phyloP scores from a whole-genome alignment of 2,888 invertebrate genomes.

The Pteria penguin region DNA sequence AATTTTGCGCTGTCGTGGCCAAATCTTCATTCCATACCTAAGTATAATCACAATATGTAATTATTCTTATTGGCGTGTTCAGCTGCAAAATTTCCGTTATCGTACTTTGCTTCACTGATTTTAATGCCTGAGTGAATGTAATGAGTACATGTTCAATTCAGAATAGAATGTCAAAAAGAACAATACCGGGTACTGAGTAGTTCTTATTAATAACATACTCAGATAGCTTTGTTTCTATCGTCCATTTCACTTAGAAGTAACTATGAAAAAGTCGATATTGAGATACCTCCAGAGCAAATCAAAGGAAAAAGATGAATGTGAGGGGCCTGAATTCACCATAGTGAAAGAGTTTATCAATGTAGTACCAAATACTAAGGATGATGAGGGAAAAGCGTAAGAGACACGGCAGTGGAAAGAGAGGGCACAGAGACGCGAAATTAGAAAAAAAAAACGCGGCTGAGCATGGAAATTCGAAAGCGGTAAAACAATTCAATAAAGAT shows the following conservation, averaged over 20 bases:
- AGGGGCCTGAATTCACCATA: not conserved
- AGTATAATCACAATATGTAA: no score
- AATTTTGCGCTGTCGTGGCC: not conserved
- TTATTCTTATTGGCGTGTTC: no score
- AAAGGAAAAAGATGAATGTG: not conserved
- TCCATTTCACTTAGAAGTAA: not conserved
- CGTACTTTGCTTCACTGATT: not conserved
- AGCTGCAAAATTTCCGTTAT: not conserved
- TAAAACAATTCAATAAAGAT: not conserved
- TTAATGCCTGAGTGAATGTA: not conserved
- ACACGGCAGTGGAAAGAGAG: not conserved
- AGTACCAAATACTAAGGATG: not conserved
- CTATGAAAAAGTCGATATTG: not conserved
- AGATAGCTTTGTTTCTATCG: not conserved
- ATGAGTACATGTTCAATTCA: not conserved
- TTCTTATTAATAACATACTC: not conserved
- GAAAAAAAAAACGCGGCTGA: not conserved
- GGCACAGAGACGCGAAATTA: not conserved
- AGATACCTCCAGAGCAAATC: not conserved
- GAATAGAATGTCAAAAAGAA: not conserved
- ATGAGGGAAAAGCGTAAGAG: not conserved
- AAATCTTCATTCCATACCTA: not conserved
- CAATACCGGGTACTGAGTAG: not conserved
- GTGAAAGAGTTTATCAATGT: not conserved
- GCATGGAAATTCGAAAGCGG: not conserved